phyloP scores from a whole-genome alignment of 2,888 invertebrate genomes.

The Cecidostiba fungosa region DNA sequence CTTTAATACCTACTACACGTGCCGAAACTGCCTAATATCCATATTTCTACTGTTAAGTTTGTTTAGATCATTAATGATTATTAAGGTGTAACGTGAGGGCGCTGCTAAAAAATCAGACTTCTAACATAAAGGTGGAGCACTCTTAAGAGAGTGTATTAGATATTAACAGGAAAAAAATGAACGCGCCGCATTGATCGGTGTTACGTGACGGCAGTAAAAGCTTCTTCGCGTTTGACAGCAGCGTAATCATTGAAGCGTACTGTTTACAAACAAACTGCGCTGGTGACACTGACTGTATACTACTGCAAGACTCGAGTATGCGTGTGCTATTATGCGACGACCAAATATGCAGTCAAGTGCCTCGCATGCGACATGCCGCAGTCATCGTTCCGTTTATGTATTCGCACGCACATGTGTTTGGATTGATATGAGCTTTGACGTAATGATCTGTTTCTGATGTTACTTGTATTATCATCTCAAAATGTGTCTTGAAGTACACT shows the following conservation, averaged over 20 bases:
- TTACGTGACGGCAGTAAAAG: conserved; percentile 33
- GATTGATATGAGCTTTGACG: not conserved
- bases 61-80: too few species aligned
- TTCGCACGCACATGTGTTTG: conserved; percentile 46
- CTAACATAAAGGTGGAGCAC: too few species aligned
- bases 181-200: not conserved
- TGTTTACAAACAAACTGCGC: conserved; percentile 60
- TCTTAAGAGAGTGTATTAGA: not conserved
- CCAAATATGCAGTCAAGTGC: conserved; percentile 55
- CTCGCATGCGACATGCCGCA: conserved; percentile 25
- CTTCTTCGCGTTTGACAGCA: conserved; percentile 36
- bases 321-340: not conserved
- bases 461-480: too few species aligned
- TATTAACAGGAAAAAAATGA: not conserved
- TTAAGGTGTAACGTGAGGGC: too few species aligned
- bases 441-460: too few species aligned
- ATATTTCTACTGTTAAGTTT: too few species aligned
- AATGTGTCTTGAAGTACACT: too few species aligned
- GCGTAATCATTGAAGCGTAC: conserved; percentile 42
- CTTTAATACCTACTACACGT: too few species aligned
- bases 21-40: too few species aligned
- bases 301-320: too few species aligned
- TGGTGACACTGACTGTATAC: conserved; percentile 46
- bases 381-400: conserved; percentile 41
- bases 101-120: too few species aligned